phyloP scores from a whole-genome alignment of 2,797 vertebrate species.

The Chelonia mydas region DNA sequence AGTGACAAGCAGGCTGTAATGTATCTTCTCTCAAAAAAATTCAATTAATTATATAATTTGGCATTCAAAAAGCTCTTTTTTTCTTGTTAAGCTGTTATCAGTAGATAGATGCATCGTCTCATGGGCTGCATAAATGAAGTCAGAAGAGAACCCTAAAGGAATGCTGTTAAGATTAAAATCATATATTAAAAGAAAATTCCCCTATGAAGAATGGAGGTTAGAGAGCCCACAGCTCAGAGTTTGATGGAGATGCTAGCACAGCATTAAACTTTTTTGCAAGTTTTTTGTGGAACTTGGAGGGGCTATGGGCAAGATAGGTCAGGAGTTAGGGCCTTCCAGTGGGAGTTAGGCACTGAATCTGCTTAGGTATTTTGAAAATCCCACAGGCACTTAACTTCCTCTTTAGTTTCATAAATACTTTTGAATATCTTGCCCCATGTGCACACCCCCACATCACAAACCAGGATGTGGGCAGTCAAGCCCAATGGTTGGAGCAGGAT shows the following conservation, averaged over 20 bases:
- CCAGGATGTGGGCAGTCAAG: neutral
- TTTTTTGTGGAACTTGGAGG: conserved; percentile 4
- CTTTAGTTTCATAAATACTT: neutral
- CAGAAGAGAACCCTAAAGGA: conserved; percentile 26
- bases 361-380: neutral
- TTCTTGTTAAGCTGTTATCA: conserved; percentile 36
- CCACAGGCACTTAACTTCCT: neutral
- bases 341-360: neutral
- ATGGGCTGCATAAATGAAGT: conserved; percentile 35
- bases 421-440: neutral
- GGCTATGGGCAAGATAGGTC: neutral
- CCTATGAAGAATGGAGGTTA: no score
- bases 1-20: neutral
- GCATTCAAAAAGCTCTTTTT: conserved; percentile 13
- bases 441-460: neutral
- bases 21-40: conserved; percentile 40
- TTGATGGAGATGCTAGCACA: neutral
- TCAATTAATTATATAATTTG: conserved; percentile 49
- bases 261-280: neutral
- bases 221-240: neutral
- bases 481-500: neutral
- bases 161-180: conserved; percentile 43
- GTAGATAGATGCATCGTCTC: neutral
- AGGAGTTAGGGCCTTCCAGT: neutral
- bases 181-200: conserved; percentile 35